Evolutionary conservation across 2,113 vertebrate species (phyloP).

Genomic region (Mustela lutreola): DNA sequence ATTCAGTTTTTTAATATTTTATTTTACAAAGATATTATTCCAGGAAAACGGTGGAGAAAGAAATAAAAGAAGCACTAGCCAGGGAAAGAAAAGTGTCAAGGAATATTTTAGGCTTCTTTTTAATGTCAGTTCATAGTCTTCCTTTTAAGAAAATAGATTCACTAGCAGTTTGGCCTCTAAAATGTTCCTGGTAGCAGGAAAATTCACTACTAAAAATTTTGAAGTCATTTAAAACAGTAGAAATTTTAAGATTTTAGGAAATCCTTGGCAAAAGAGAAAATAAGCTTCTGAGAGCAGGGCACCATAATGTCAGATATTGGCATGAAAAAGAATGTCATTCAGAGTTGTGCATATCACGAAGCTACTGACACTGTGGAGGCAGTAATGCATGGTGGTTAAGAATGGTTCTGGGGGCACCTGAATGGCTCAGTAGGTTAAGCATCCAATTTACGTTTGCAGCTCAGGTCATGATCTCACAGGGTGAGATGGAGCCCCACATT

Average conservation of each 20-base stretch:
- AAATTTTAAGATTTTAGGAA: slow-evolving; percentile 11
- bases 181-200: background rate
- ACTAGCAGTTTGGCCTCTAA: background rate
- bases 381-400: background rate
- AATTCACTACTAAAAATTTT: background rate
- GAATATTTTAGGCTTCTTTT: background rate
- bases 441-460: too few species aligned
- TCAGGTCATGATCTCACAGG: background rate
- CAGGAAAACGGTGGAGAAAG: background rate
- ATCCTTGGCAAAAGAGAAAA: background rate
- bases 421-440: too few species aligned
- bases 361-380: background rate
- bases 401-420: background rate
- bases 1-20: background rate
- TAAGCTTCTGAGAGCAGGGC: background rate
- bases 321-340: background rate
- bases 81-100: background rate
- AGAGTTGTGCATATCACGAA: background rate
- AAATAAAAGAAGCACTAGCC: background rate
- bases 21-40: background rate
- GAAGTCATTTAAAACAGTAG: background rate
- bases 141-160: background rate
- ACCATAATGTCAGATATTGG: background rate
- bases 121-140: background rate
- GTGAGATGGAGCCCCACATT: background rate